phyloP scores from a whole-genome alignment of 2,888 invertebrate genomes.

The Gymnosoma rotundatum region DNA sequence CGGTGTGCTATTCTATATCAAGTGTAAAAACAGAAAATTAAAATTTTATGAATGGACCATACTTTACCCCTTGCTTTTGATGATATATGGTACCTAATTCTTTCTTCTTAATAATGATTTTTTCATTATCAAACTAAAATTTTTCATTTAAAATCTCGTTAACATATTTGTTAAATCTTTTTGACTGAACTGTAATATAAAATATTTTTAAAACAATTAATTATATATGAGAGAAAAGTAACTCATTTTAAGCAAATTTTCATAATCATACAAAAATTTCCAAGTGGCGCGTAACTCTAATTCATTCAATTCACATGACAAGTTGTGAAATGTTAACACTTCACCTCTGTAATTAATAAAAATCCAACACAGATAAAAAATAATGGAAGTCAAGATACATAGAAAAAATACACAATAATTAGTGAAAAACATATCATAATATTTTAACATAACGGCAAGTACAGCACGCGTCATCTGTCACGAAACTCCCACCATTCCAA shows the following conservation, averaged over 20 bases:
- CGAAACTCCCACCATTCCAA: conserved; percentile 62
- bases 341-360: conserved; percentile 23
- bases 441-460: conserved; percentile 9
- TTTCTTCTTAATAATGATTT: too few species aligned
- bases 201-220: too few species aligned
- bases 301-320: conserved; percentile 37
- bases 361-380: conserved; percentile 1
- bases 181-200: too few species aligned
- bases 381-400: background rate
- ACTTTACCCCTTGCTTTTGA: too few species aligned
- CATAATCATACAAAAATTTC: background rate
- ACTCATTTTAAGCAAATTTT: background rate
- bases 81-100: too few species aligned
- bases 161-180: too few species aligned
- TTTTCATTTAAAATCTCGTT: too few species aligned
- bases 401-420: conserved; percentile 22
- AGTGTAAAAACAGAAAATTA: too few species aligned
- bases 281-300: conserved; percentile 30
- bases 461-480: conserved; percentile 61
- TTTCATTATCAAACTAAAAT: too few species aligned
- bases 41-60: too few species aligned
- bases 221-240: too few species aligned
- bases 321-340: conserved; percentile 48
- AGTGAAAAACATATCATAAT: conserved; percentile 17
- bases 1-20: too few species aligned